These are phyloP conservation scores for Zaprionus kolodkinae DNA, from an alignment of 1,140 invertebrate species.

Conservation along the genomic window DNA sequence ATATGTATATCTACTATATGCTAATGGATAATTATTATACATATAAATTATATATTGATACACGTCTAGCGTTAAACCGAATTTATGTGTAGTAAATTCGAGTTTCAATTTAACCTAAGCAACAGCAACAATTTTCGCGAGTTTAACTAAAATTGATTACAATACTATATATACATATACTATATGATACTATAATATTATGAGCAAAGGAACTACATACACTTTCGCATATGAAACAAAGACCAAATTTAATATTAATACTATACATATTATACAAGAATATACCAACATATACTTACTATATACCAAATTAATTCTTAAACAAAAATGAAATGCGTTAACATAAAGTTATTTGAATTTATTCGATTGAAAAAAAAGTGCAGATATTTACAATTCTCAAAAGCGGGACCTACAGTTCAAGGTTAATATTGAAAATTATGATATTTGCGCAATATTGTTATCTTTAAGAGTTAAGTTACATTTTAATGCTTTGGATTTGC, in stretches of 20 bases:
- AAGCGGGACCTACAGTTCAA: constrained; percentile 17
- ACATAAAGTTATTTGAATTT: constrained; percentile 56
- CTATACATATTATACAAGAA: constrained; percentile 46
- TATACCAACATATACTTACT: constrained; percentile 49
- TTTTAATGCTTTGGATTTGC: constrained; percentile 80
- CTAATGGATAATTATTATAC: constrained; percentile 26
- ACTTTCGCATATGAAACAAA: constrained; percentile 62
- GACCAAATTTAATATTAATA: constrained; percentile 57
- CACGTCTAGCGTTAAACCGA: constrained; percentile 75
- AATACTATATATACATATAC: constrained; percentile 8
- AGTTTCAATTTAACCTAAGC: constrained; percentile 74
- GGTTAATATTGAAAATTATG: constrained; percentile 8
- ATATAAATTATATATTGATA: constrained; percentile 40
- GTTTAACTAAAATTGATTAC: constrained; percentile 54
- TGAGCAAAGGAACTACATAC: constrained; percentile 28
- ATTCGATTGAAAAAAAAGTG: constrained; percentile 44
- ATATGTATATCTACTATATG: constrained; percentile 24
- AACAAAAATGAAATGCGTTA: constrained; percentile 49
- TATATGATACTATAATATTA: constrained; percentile 1
- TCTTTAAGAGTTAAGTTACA: constrained; percentile 51
- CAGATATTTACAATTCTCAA: constrained; percentile 72
- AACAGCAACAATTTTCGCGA: constrained; percentile 74
- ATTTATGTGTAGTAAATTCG: constrained; percentile 78
- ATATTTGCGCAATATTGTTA: constrained; percentile 33
- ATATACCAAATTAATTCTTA: constrained; percentile 43